These are phyloP conservation scores for Blastomussa wellsi DNA, from an alignment of 92 coral and sea anemone genomes.

Conservation along the genomic window DNA sequence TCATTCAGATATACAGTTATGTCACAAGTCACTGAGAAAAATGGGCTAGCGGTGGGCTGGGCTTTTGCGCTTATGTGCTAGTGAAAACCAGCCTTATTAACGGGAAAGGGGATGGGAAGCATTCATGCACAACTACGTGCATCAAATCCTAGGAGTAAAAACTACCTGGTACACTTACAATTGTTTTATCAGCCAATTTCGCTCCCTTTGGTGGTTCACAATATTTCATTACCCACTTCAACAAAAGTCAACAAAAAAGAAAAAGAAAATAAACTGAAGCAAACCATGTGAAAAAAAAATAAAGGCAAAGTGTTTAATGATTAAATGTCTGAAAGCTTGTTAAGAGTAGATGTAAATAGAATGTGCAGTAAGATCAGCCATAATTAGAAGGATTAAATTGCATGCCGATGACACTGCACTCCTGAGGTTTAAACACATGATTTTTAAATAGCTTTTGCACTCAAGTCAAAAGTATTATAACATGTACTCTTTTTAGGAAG, in stretches of 20 bases:
- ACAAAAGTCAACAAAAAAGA: constrained; percentile 18
- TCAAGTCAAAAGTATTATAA: too few species aligned
- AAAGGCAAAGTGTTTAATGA: neutral
- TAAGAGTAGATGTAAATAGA: neutral
- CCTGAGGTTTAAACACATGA: neutral
- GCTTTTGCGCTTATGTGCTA: too few species aligned
- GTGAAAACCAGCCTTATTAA: too few species aligned
- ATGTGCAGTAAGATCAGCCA: neutral
- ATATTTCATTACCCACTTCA: constrained; percentile 32
- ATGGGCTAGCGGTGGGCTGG: too few species aligned
- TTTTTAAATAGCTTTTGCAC: too few species aligned
- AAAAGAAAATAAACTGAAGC: constrained; percentile 14
- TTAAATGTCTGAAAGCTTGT: neutral
- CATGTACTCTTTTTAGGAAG: too few species aligned
- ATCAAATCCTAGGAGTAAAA: neutral
- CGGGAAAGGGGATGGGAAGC: neutral
- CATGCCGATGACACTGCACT: neutral
- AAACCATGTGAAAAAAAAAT: neutral
- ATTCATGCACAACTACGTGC: neutral
- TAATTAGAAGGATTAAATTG: neutral
- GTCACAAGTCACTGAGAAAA: too few species aligned
- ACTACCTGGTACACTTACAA: constrained; percentile 32
- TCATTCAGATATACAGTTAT: too few species aligned
- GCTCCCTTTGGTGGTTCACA: constrained; percentile 11
- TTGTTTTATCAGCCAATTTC: constrained; percentile 18